phyloP scores from a whole-genome alignment of 2,113 vertebrate species.

The Craseonycteris thonglongyai region DNA sequence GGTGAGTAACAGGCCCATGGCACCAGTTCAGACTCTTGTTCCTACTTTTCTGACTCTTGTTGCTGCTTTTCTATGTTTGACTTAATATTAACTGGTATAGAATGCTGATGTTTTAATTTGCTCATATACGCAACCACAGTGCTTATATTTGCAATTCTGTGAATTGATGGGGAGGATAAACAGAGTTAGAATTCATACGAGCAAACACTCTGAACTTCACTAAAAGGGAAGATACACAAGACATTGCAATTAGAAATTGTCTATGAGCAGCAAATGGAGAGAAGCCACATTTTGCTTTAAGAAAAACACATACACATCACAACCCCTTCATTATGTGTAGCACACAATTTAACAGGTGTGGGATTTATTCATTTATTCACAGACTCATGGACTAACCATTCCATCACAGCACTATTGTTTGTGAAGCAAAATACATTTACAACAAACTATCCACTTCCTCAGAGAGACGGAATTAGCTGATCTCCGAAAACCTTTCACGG shows the following conservation, averaged over 20 bases:
- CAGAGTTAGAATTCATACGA: neutral
- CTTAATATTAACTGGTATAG: neutral
- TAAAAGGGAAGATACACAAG: neutral
- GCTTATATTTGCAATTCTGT: constrained; percentile 27
- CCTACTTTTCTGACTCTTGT: neutral
- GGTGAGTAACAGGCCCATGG: neutral
- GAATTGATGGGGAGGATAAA: neutral
- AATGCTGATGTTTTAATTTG: constrained; percentile 1
- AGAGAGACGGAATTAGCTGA: constrained; percentile 18
- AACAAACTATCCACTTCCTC: constrained; percentile 35
- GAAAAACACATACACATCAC: neutral
- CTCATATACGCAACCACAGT: neutral
- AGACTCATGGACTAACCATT: constrained; percentile 46
- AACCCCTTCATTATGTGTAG: constrained; percentile 38
- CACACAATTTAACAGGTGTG: constrained; percentile 66
- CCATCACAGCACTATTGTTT: constrained; percentile 59
- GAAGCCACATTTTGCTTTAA: constrained; percentile 48
- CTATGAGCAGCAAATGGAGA: constrained; percentile 49
- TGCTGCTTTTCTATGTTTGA: neutral
- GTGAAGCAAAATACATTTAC: constrained; percentile 56
- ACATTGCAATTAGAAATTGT: constrained; percentile 22
- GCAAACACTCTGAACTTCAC: neutral
- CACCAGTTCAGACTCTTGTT: neutral
- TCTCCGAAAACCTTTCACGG: constrained; percentile 41
- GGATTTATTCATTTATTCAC: constrained; percentile 66